Evolutionary conservation across 2,113 vertebrate species (phyloP), one percentile per base, ranked within the genome.

Genomic region (Halichoerus grypus): DNA sequence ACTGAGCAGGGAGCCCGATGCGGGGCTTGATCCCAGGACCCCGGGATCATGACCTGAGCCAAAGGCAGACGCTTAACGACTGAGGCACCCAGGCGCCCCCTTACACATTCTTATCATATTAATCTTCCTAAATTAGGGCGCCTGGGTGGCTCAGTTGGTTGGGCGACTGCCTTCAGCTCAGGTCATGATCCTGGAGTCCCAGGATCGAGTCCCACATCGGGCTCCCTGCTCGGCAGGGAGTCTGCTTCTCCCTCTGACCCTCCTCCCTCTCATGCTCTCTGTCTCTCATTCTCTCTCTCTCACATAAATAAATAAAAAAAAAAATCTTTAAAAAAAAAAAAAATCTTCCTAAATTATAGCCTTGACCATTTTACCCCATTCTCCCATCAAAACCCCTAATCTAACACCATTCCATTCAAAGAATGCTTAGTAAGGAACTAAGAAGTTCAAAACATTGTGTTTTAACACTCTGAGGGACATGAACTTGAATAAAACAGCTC

Each of bases 261-360:
- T 36, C 36, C 36, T 36, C 36, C 36, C 36, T 36, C 36, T 36
- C 36, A 36, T 36, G 36, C 36, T 36, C 36, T 36, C 36, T 36
- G 36, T 36, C 36, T 36, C 36, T 36, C 36, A 36, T 36, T 36
- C 36, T 36, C 36, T 36, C 36, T 36, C 36, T 36, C 36, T 36
- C 36, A 36, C 36, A 36, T 36, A 36, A 36, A 36, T 36, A 36
- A 36, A 36, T 36, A 36, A 36, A 36, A 36, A 36, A 36, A 36
- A 36, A 36, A 36, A 36, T 36, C 36, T 36, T 36, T 36, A 36
- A 36, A 36, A 36, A 36, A 36, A 36, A 36, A 36, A 36, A 36
- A 36, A 74, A 82, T 79, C 65, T 96, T 84, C 79, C 92, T 82
- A 94, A 85, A 46, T 42, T 67, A 94, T 24, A 92, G 31, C 55